Evolutionary conservation across 2,888 invertebrate species (phyloP).

Genomic region (Clusia tigrina): DNA sequence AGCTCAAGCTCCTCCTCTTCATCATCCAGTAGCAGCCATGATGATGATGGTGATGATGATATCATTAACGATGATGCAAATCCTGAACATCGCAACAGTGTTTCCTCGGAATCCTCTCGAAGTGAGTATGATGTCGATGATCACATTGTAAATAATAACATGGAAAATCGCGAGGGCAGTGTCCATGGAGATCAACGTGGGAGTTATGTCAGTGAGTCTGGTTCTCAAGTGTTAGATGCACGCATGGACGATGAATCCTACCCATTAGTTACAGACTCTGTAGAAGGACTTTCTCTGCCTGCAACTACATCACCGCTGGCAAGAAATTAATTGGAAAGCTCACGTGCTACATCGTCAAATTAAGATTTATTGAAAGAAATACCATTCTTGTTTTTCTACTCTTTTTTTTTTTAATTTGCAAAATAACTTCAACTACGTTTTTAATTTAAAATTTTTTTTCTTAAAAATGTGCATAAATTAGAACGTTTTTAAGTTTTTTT

Average conservation of each 20-base stretch:
- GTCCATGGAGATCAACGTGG: background rate
- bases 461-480: too few relatives aligned
- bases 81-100: background rate
- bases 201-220: background rate
- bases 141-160: background rate
- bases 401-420: too few relatives aligned
- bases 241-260: background rate
- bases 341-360: too few relatives aligned
- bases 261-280: too few relatives aligned
- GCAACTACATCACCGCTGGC: too few relatives aligned
- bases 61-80: background rate
- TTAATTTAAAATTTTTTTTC: too few relatives aligned
- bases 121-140: conserved; percentile 4
- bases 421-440: too few relatives aligned
- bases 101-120: background rate
- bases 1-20: conserved; percentile 65
- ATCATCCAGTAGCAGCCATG: conserved; percentile 44
- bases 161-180: background rate
- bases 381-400: too few relatives aligned
- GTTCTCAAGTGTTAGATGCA: background rate
- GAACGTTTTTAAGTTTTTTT: too few relatives aligned
- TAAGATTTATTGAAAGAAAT: too few relatives aligned
- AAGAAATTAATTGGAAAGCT: too few relatives aligned
- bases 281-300: too few relatives aligned
- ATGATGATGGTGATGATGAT: background rate